phyloP scores from a whole-genome alignment of 2,113 vertebrate genomes.

The Panthera uncia region DNA sequence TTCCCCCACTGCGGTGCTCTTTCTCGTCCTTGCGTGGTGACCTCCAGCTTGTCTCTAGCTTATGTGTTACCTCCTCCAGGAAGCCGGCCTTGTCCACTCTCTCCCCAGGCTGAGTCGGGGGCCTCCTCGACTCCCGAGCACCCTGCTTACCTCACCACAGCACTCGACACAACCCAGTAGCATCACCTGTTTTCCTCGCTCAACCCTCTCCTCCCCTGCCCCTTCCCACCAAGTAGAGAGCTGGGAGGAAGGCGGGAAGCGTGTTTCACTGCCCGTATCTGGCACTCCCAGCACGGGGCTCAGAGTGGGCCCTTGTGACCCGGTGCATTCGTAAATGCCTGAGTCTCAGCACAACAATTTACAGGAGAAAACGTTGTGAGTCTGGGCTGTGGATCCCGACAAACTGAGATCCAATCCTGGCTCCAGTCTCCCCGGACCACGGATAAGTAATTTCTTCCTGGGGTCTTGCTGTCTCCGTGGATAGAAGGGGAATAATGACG shows the following conservation, averaged over 20 bases:
- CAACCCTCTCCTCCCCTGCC: fast-evolving
- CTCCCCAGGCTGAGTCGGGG: neutral
- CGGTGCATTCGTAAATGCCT: neutral
- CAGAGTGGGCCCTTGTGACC: neutral
- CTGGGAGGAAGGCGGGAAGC: neutral
- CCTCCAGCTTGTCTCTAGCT: neutral
- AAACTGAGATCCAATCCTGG: neutral
- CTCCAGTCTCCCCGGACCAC: neutral
- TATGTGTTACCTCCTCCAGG: neutral
- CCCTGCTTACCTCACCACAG: neutral
- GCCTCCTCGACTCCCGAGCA: neutral
- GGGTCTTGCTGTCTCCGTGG: neutral
- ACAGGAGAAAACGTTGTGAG: neutral
- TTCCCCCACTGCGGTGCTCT: neutral
- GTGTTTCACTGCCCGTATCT: neutral
- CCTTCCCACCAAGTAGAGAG: neutral
- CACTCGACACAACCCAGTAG: too few relatives aligned
- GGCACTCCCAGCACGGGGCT: neutral
- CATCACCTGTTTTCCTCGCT: neutral
- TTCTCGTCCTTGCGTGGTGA: neutral
- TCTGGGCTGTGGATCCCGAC: neutral
- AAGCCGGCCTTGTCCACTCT: neutral
- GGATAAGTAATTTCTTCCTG: neutral
- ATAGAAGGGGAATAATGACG: too few relatives aligned
- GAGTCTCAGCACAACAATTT: neutral